Conservation (phyloP, 2,888 invertebrate species). For the Nomada hirtipes region DNA sequence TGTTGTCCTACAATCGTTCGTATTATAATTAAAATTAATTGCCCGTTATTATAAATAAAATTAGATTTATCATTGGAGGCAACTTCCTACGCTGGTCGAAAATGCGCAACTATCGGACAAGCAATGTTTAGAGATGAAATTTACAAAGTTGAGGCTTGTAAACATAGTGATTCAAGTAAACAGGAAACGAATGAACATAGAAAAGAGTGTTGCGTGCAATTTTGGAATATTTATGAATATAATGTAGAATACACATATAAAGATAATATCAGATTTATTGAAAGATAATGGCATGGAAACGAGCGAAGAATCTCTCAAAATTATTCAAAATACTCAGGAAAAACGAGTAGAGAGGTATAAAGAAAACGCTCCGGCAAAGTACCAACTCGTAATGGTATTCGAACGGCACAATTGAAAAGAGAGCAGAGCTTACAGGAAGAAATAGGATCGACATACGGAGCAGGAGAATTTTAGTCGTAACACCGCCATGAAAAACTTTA, state of each 20-base stretch:
- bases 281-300: not conserved
- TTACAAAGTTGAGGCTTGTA: too few species aligned
- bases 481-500: not conserved
- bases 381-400: not conserved
- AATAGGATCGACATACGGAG: not conserved
- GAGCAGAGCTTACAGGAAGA: not conserved
- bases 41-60: not conserved
- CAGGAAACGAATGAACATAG: too few species aligned
- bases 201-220: too few species aligned
- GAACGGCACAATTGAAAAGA: not conserved
- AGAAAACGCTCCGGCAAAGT: not conserved
- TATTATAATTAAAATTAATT: conserved; percentile 11
- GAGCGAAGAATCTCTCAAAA: not conserved
- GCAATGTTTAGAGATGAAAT: too few species aligned
- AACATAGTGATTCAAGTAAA: too few species aligned
- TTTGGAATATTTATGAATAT: not conserved
- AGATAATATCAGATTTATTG: not conserved
- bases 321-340: not conserved
- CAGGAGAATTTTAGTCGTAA: not conserved
- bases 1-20: not conserved
- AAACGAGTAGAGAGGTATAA: not conserved
- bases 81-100: too few species aligned
- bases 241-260: not conserved
- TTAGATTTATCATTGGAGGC: conserved; percentile 1
- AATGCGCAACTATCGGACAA: too few species aligned